Evolutionary conservation across 2,113 vertebrate species (phyloP).

Genomic region (Phoenicopterus ruber): DNA sequence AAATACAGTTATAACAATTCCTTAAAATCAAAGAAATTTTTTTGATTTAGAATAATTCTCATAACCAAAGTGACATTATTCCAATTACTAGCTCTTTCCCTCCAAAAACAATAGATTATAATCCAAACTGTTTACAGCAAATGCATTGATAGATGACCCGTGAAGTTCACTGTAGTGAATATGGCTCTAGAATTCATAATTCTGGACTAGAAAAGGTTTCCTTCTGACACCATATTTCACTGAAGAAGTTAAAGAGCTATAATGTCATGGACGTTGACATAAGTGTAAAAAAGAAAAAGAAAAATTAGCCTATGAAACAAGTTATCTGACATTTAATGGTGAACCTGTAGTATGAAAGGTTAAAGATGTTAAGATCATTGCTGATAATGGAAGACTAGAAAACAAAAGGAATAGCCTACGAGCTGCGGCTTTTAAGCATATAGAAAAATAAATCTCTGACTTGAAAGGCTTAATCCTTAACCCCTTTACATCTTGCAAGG

Average conservation of each 20-base stretch:
- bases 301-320: conserved; percentile 55
- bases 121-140: neutral
- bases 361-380: conserved; percentile 35
- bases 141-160: neutral
- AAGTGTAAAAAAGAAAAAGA: conserved; percentile 35
- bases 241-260: conserved; percentile 46
- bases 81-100: neutral
- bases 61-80: neutral
- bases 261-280: conserved; percentile 9
- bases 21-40: neutral
- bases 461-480: conserved; percentile 34
- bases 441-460: conserved; percentile 19
- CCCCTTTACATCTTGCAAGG: neutral
- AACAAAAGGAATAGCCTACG: neutral
- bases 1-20: neutral
- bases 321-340: conserved; percentile 38
- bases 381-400: conserved; percentile 46
- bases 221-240: conserved; percentile 23
- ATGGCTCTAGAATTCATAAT: conserved; percentile 35
- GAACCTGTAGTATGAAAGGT: conserved; percentile 13
- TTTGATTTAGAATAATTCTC: neutral
- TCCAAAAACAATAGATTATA: neutral
- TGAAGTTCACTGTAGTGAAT: neutral
- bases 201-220: conserved; percentile 34
- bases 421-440: conserved; percentile 5